Base-by-base conservation (phyloP, 2,113 vertebrate species). In the Sarotherodon lohbergeri region DNA sequence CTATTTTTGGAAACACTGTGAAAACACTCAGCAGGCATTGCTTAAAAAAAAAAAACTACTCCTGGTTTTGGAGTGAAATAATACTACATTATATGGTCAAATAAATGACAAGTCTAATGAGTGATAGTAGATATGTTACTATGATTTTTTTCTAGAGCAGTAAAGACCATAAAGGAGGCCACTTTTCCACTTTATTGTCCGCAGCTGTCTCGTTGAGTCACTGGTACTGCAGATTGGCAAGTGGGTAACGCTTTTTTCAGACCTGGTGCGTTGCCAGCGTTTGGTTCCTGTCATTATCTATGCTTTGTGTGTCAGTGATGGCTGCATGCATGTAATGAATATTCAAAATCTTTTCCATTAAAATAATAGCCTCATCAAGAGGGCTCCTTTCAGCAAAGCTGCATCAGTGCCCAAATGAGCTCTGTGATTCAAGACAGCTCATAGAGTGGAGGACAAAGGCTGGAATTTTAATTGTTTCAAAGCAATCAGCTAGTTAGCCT, bases 281-380 rank as follows among this genome's bases (percentile, higher is more conserved):
- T 92, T 76, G 48, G 83, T 93, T 93, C 90, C 86, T 89, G 91
- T 94, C 90, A 95, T 96, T 96, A 95, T 95, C 93, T 93, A 56
- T 63, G 88, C 92, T 95, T 95, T 95, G 93, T 95, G 91, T 92
- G 91, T 92, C 83, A 82, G 80, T 91, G 93, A 94, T 82, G 91
- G 89, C 93, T 90, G 68, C 93, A 89, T 95, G 84, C 84, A 88
- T 81, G 61, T 91, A 93, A 95, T 95, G 94, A 96, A 96, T 94
- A 93, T 92, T 91, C 92, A 89, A 89, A 68, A 93, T 92, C 89
- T 89, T 95, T 95, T 89, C 91, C 89, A 95, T 97, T 95, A 96
- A 96, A 96, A 94, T 95, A 95, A 96, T 95, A 96, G 91, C 94
- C 93, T 94, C 93, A 93, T 96, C 90, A 91, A 92, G 88, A 83